phyloP scores from a whole-genome alignment of 1,140 invertebrate species.

The Scaptomyza graminum region DNA sequence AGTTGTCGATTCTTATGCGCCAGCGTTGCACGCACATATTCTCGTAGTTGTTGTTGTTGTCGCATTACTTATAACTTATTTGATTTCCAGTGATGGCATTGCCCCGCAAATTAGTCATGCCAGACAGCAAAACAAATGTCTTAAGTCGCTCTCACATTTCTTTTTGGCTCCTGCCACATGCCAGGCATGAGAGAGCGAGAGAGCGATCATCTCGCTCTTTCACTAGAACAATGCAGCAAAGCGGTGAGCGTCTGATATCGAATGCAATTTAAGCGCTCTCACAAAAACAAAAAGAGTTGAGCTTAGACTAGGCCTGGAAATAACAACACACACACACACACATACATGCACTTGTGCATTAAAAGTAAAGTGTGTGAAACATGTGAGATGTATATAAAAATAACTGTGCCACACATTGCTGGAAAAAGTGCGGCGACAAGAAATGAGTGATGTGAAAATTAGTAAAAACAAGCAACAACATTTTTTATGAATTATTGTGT shows the following conservation, averaged over 20 bases:
- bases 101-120: conserved; percentile 70
- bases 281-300: conserved; percentile 8
- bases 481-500: conserved; percentile 73
- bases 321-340: conserved; percentile 17
- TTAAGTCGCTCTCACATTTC: conserved; percentile 18
- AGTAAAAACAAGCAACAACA: conserved; percentile 53
- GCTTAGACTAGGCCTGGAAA: conserved; percentile 44
- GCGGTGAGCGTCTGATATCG: conserved; percentile 35
- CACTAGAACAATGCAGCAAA: conserved; percentile 30
- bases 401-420: conserved; percentile 65
- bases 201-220: conserved; percentile 9
- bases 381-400: conserved; percentile 9
- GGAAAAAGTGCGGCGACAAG: conserved; percentile 55
- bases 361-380: background rate
- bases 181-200: conserved; percentile 13
- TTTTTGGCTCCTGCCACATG: conserved; percentile 31
- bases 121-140: conserved; percentile 35
- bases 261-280: conserved; percentile 18
- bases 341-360: conserved; percentile 13
- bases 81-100: conserved; percentile 46
- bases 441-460: conserved; percentile 50
- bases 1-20: conserved; percentile 35
- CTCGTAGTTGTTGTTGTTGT: background rate
- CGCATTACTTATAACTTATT: conserved; percentile 9
- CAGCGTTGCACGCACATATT: conserved; percentile 49